Base-by-base conservation (phyloP, 1,140 invertebrate genomes). In the Pseudomyrmex sp. region DNA sequence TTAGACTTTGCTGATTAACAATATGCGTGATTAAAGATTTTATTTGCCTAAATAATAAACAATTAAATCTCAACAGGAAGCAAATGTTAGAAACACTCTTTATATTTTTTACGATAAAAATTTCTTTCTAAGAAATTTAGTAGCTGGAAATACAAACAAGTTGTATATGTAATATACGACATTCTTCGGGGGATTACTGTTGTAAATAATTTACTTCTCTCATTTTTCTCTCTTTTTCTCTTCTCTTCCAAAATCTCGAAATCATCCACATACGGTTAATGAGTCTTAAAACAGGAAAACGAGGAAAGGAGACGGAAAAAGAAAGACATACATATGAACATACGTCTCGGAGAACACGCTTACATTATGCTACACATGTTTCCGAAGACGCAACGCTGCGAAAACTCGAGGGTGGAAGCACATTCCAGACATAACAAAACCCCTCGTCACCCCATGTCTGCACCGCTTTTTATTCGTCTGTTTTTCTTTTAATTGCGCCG, bases 131-230 rank as follows among this genome's bases (percentile, higher is more conserved):
- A 70, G 52, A 87, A 86, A 82, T 85, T 77, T 77, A 50, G 69
- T 77, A 50, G 69, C 85, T 85, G 76, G 5, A 35, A 35, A 35
- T 35, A 35, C 35, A 35, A 35, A 35, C 35, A 35, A 7, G 35
- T 35, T 7, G 35, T 35, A 35, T 35, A 35, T 35, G 5, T 35
- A 35, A 7, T 35, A 35, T 7, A 35, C 35, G 0, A 35, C 35
- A 35, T 35, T 7, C 35, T 35, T 35, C 35, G 35, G 35, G 35
- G n/a, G n/a, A n/a, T n/a, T n/a, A n/a, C n/a, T n/a, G n/a, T n/a
- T n/a, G n/a, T n/a, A n/a, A n/a, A n/a, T n/a, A 87, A 85, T 87
- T 86, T 85, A 87, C 85, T 82, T 35, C 23, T 52, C 58, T 35
- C 35, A 35, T 35, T 7, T 35, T 15, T 20, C 77, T 56, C 77